Evolutionary conservation across 2,113 vertebrate species (phyloP).

Genomic region (Cromileptes altivelis): DNA sequence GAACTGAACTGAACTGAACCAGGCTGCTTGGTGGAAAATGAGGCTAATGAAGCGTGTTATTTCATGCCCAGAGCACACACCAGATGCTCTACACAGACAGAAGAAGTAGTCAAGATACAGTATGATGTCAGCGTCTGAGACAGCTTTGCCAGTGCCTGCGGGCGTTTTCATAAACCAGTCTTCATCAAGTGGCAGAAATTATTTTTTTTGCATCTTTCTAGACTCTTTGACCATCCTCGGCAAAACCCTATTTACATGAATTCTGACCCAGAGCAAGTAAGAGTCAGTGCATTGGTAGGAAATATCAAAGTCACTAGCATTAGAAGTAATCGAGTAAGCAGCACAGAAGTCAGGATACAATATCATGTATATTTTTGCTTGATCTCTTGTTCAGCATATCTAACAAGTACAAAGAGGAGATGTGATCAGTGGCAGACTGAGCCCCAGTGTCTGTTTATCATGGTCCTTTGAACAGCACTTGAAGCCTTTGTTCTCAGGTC

Average conservation of each 20-base stretch:
- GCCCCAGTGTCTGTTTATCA: slow-evolving; percentile 43
- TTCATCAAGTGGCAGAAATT: neutral
- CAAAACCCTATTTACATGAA: neutral
- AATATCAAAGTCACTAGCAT: neutral
- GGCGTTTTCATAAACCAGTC: neutral
- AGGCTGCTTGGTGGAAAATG: too few species aligned
- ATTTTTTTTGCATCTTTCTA: neutral
- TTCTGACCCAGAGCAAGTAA: neutral
- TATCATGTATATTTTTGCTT: neutral
- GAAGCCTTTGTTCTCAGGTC: slow-evolving; percentile 53
- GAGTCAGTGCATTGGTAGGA: neutral
- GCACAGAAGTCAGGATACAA: neutral
- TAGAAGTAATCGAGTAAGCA: neutral
- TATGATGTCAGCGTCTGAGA: neutral
- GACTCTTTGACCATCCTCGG: neutral
- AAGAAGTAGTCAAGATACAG: neutral
- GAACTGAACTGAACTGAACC: too few species aligned
- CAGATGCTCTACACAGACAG: slow-evolving; percentile 6
- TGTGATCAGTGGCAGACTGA: slow-evolving; percentile 30
- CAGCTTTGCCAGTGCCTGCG: neutral
- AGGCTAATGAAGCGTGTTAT: neutral
- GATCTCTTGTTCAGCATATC: slow-evolving; percentile 23
- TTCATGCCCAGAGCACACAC: neutral
- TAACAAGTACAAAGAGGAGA: slow-evolving; percentile 19
- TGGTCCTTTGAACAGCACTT: slow-evolving; percentile 37